Percentiles rank a stretch among this genome's conserved stretches.
These are phyloP conservation scores for Myotis myotis DNA, from an alignment of 2,797 vertebrate genomes.

Conservation along the genomic window DNA sequence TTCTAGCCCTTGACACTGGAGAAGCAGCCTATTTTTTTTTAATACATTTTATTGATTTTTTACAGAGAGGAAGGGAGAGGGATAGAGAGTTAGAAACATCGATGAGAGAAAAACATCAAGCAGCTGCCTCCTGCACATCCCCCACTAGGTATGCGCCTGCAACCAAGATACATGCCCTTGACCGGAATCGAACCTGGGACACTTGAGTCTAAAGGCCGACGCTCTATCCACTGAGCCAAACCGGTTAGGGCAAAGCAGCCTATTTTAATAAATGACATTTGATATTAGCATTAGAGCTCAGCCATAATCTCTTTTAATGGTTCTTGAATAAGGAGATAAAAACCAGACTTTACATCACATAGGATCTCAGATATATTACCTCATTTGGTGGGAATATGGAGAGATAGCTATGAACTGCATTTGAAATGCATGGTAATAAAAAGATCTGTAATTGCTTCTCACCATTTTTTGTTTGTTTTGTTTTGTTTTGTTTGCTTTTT, in stretches of 20 bases:
- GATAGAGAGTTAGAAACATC: no score
- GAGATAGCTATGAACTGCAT: background rate
- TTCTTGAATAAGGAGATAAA: conserved; percentile 35
- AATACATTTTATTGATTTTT: no score
- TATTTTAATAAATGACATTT: conserved; percentile 45
- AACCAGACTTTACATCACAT: background rate
- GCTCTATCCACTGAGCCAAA: no score
- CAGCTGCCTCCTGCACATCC: no score
- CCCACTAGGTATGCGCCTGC: no score
- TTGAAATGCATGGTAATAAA: background rate
- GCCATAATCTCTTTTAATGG: background rate
- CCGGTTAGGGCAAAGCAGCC: no score
- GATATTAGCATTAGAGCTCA: background rate
- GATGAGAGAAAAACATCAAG: no score
- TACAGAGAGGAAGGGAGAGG: no score
- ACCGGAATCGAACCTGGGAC: no score
- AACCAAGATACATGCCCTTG: no score
- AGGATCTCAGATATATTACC: background rate
- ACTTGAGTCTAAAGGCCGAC: no score
- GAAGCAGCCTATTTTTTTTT: background rate
- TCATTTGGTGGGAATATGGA: background rate
- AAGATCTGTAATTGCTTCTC: background rate
- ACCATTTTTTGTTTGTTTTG: background rate
- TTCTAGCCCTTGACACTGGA: background rate
- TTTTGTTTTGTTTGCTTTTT: no score